Conservation (phyloP, 2,113 vertebrate genomes). For the Rhodinocichla rosea region DNA sequence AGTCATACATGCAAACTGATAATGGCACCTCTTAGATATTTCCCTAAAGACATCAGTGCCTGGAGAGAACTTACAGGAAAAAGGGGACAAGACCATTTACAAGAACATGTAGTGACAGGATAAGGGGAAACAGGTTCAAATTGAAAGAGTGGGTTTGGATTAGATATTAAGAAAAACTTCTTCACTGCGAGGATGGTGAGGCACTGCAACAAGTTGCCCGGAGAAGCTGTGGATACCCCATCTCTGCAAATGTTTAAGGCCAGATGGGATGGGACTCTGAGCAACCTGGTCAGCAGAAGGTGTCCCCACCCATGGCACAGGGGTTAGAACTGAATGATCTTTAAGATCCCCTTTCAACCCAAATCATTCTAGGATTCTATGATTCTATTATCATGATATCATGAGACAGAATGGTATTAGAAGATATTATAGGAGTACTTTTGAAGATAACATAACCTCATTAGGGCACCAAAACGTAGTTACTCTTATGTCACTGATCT, state of each 20-base stretch:
- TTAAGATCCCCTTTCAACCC: background rate
- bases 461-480: background rate
- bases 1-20: background rate
- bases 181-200: background rate
- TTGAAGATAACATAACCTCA: background rate
- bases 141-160: background rate
- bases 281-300: background rate
- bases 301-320: fast-evolving
- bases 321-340: background rate
- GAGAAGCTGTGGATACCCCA: background rate
- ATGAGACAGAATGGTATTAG: background rate
- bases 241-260: no score
- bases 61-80: background rate
- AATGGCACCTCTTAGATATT: background rate
- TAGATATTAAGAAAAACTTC: background rate
- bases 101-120: background rate
- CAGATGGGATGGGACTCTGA: background rate
- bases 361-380: background rate
- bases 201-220: background rate
- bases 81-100: background rate
- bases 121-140: background rate
- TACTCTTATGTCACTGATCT: background rate
- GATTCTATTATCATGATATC: background rate
- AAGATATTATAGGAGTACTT: background rate
- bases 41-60: background rate